Evolutionary conservation across 2,888 invertebrate genomes (phyloP).

Genomic region (Drosophila borealis): DNA sequence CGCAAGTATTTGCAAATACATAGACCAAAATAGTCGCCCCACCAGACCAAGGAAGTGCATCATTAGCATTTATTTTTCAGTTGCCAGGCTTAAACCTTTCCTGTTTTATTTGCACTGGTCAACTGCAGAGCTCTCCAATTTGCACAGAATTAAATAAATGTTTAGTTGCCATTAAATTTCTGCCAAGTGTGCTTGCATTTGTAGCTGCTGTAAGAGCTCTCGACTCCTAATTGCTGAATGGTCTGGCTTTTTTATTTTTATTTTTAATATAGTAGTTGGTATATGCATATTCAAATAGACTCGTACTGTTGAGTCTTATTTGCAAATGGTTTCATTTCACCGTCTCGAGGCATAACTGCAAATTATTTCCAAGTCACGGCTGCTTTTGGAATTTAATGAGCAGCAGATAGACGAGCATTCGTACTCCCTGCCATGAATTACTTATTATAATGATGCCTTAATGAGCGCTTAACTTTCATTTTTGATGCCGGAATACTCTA

Average conservation of each 20-base stretch:
- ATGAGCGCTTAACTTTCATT: constrained; percentile 73
- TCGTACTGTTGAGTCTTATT: neutral
- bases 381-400: constrained; percentile 44
- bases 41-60: constrained; percentile 26
- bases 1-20: constrained; percentile 55
- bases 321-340: neutral
- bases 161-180: neutral
- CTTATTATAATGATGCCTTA: constrained; percentile 69
- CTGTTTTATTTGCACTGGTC: constrained; percentile 6
- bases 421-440: constrained; percentile 53
- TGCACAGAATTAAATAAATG: neutral
- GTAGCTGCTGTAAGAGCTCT: constrained; percentile 1
- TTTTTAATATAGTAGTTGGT: constrained; percentile 4
- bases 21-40: constrained; percentile 29
- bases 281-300: constrained; percentile 1
- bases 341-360: constrained; percentile 10
- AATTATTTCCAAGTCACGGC: constrained; percentile 28
- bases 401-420: constrained; percentile 24
- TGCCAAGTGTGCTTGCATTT: neutral
- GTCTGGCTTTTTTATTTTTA: neutral
- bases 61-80: constrained; percentile 40
- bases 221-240: constrained; percentile 28
- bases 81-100: neutral
- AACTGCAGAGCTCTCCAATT: neutral
- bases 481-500: constrained; percentile 42